A percentile compares a stretch with the other conserved stretches of the same genome.
Conservation (phyloP, 2,113 vertebrate species). For the Carassius gibelio region DNA sequence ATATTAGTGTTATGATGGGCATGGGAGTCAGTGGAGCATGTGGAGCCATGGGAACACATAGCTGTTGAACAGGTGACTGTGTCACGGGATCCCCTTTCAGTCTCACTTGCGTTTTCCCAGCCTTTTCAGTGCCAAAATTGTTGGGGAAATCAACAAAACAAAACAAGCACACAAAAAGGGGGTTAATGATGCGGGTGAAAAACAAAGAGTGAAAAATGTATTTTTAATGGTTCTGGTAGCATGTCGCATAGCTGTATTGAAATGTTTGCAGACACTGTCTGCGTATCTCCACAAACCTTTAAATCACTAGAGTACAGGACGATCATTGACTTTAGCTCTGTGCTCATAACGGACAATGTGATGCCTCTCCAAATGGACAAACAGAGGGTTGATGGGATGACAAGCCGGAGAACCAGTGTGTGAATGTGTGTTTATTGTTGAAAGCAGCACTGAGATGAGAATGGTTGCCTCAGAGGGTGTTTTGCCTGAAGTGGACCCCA, state of each 20-base stretch:
- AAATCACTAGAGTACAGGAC: slow-evolving; percentile 63
- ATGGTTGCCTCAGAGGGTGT: slow-evolving; percentile 65
- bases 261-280: slow-evolving; percentile 5
- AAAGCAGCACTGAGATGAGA: slow-evolving; percentile 58
- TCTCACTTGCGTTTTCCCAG: slow-evolving; percentile 66
- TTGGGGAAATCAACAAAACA: slow-evolving; percentile 16
- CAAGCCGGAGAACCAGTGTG: slow-evolving; percentile 52
- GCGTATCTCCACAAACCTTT: slow-evolving; percentile 42
- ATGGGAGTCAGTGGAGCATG: slow-evolving; percentile 57
- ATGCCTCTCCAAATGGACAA: slow-evolving; percentile 68
- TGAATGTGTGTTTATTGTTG: slow-evolving; percentile 65
- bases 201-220: not conserved
- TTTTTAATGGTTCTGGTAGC: not conserved
- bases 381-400: slow-evolving; percentile 51
- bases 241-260: slow-evolving; percentile 24
- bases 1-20: slow-evolving; percentile 51
- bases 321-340: slow-evolving; percentile 63
- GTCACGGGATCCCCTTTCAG: slow-evolving; percentile 60
- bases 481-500: slow-evolving; percentile 61
- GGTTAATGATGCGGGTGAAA: not conserved
- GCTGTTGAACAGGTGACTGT: slow-evolving; percentile 77
- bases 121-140: slow-evolving; percentile 65
- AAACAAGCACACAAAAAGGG: slow-evolving; percentile 15
- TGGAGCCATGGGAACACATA: slow-evolving; percentile 76
- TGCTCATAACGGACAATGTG: slow-evolving; percentile 59